Evolutionary conservation across 2,888 invertebrate species (phyloP), one percentile per base, ranked within the genome.

Genomic region (Sepioteuthis lessoniana): DNA sequence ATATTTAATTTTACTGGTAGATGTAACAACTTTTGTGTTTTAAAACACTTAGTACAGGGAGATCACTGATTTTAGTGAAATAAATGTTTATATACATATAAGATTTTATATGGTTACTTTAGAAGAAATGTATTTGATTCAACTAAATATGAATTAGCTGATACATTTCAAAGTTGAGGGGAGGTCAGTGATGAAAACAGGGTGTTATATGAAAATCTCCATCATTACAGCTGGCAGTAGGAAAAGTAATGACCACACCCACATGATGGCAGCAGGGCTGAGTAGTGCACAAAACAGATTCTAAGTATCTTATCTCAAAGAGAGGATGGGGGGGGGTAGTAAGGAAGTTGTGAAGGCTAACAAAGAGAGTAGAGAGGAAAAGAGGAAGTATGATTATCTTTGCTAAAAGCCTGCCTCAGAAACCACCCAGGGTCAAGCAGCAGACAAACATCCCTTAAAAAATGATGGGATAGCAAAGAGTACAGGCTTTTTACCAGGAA

Each of bases 321-420:
- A 25, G 35, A 35, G 0, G 76, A 10, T 31, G 19, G 76, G 76
- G 50, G 1, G 25, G 25, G 21, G 21, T 55, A 1, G 55, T 55
- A 55, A 7, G 7, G 25, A 21, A 55, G 55, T 25, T 55, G 28
- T 25, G 25, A 55, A 55, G 25, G 55, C 55, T 55, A 16, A 76
- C 16, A 76, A 16, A 4, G n/a, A 76, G 19, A n/a, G 10, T n/a
- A 4, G n/a, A 76, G 19, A n/a, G 10, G n/a, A 16, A 55, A 76
- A 76, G 76, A 76, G 76, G 76, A 35, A 76, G 76, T 76, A 76
- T n/a, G n/a, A 76, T 76, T 76, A 76, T 76, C 76, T 76, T n/a
- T n/a, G 35, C 76, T 76, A n/a, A 1, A n/a, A 76, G 76, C n/a
- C 13, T 10, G 76, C 76, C 0, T n/a, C 76, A 13, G 76, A 60